Percentiles rank a stretch among this genome's conserved stretches.
Conservation (phyloP, 2,113 vertebrate genomes). For the Vombatus ursinus region DNA sequence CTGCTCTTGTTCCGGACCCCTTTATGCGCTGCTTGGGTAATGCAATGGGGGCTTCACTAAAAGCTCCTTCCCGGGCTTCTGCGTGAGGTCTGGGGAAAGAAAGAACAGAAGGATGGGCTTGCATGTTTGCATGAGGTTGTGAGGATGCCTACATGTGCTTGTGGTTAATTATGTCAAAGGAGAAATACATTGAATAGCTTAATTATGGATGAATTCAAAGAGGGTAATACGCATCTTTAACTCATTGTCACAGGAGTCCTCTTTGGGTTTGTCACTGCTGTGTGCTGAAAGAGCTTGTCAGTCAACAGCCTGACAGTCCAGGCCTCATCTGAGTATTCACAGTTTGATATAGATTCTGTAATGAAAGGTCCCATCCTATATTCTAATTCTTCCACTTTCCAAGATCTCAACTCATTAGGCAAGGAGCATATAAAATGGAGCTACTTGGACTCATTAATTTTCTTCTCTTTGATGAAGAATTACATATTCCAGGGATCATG, state of each 20-base stretch:
- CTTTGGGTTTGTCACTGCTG: not conserved
- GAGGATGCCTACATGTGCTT: not conserved
- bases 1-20: not conserved
- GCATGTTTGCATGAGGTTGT: not conserved
- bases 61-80: conserved; percentile 52
- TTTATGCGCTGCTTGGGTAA: not conserved
- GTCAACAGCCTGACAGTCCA: not conserved
- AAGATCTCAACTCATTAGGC: conserved; percentile 2
- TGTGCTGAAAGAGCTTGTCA: not conserved
- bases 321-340: not conserved
- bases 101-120: conserved; percentile 28
- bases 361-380: not conserved
- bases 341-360: not conserved
- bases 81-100: conserved; percentile 16
- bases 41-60: conserved; percentile 30
- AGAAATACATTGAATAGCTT: not conserved
- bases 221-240: not conserved
- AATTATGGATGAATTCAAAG: not conserved
- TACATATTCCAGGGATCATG: not conserved
- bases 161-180: not conserved
- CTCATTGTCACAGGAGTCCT: not conserved
- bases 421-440: not conserved
- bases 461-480: not conserved
- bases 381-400: not conserved
- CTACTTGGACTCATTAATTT: not conserved